phyloP scores from a whole-genome alignment of 2,113 vertebrate genomes.

The Garra rufa region DNA sequence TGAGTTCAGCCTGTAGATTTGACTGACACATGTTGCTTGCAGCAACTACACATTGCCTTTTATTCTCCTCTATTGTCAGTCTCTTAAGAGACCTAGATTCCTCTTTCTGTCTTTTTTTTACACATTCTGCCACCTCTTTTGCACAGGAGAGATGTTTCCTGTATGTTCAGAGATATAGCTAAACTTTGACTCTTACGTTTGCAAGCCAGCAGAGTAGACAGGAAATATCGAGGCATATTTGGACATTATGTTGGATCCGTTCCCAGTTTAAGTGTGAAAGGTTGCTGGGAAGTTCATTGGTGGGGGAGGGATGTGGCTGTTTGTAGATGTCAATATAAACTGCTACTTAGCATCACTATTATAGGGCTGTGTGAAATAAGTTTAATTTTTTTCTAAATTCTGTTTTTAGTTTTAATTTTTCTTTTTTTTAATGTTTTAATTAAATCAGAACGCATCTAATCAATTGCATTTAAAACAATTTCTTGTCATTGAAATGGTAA shows the following conservation, averaged over 20 bases:
- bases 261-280: slow-evolving; percentile 38
- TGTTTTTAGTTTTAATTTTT: neutral
- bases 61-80: neutral
- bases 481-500: neutral
- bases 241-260: neutral
- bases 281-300: neutral
- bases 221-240: neutral
- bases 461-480: no score
- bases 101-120: neutral
- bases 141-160: neutral
- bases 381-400: neutral
- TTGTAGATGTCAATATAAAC: neutral
- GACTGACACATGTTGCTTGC: neutral
- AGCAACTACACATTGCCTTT: neutral
- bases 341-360: neutral
- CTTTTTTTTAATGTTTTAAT: no score
- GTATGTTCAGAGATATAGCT: neutral
- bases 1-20: neutral
- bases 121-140: neutral
- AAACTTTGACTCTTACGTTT: slow-evolving; percentile 18
- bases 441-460: no score
- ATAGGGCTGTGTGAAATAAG: neutral
- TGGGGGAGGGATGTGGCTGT: neutral
- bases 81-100: neutral
- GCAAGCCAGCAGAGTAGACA: neutral